Percentiles rank a stretch among this genome's conserved stretches.
These are phyloP conservation scores for Geotrupes spiniger DNA, from an alignment of 2,888 invertebrate species.

Conservation along the genomic window DNA sequence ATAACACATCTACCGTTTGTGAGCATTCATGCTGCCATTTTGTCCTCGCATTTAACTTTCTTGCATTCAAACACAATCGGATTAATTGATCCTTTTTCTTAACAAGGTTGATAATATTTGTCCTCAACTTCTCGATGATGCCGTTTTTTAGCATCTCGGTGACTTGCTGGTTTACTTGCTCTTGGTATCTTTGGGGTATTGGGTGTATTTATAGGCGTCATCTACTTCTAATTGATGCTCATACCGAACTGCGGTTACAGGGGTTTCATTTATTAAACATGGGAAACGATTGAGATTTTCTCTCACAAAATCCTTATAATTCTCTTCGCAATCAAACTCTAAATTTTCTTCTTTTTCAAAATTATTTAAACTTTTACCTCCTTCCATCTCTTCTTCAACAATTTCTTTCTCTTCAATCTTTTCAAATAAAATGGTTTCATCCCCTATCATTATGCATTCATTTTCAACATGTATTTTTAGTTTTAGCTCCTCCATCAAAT, in stretches of 20 bases:
- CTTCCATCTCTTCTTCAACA: too few relatives aligned
- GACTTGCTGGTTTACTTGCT: neutral
- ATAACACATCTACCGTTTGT: neutral
- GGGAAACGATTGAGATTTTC: too few relatives aligned
- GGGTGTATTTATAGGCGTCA: neutral
- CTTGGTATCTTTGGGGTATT: neutral
- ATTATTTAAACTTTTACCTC: too few relatives aligned
- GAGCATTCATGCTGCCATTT: neutral
- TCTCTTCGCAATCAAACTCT: too few relatives aligned
- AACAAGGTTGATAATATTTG: neutral
- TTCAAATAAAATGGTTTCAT: too few relatives aligned
- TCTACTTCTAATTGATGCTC: neutral
- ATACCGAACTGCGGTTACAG: neutral
- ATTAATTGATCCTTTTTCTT: neutral
- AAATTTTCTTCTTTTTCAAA: too few relatives aligned
- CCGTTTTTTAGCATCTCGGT: neutral
- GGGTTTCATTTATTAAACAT: neutral
- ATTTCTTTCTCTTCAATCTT: too few relatives aligned
- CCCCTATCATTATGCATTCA: too few relatives aligned
- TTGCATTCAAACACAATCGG: too few relatives aligned
- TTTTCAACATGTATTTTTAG: too few relatives aligned
- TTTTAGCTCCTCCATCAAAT: too few relatives aligned
- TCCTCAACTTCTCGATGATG: neutral
- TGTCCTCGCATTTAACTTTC: neutral
- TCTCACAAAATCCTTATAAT: too few relatives aligned